Evolutionary conservation across 2,113 vertebrate genomes (phyloP).

Genomic region (Serilophus lunatus): DNA sequence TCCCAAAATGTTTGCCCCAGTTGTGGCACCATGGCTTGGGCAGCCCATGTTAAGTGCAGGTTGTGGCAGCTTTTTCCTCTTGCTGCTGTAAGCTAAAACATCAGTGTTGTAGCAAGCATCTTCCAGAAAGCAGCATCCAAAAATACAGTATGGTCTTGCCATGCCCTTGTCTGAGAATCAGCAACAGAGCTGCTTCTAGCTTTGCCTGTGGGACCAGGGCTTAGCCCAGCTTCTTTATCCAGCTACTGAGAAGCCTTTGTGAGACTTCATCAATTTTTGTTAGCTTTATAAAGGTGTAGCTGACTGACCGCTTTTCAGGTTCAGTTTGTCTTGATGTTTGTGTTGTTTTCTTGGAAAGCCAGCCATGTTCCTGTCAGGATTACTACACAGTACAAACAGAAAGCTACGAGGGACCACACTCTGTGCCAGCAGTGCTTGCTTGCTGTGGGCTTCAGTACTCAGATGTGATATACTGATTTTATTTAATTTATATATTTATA

Average conservation of each 20-base stretch:
- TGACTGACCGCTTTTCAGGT: neutral
- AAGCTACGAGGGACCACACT: neutral
- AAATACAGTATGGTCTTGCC: neutral
- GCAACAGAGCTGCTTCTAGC: neutral
- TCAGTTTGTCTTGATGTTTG: neutral
- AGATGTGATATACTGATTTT: neutral
- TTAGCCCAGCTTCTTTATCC: neutral
- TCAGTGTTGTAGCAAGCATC: rapidly evolving
- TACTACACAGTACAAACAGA: neutral
- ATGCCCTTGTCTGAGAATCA: neutral
- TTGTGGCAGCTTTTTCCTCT: neutral
- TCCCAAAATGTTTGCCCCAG: neutral
- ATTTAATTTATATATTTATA: neutral
- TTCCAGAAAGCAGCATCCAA: neutral
- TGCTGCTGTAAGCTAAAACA: neutral
- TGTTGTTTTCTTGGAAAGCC: neutral
- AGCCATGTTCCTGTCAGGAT: neutral
- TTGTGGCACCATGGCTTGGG: rapidly evolving
- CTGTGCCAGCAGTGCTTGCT: neutral
- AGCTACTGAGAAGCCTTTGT: neutral
- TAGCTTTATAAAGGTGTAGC: neutral
- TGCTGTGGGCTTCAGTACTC: neutral
- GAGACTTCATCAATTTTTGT: neutral
- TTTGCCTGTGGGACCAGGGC: neutral
- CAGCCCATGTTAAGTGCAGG: neutral